These are phyloP conservation scores for Mizuhopecten yessoensis DNA, from an alignment of 1,140 invertebrate species.

Conservation along the genomic window DNA sequence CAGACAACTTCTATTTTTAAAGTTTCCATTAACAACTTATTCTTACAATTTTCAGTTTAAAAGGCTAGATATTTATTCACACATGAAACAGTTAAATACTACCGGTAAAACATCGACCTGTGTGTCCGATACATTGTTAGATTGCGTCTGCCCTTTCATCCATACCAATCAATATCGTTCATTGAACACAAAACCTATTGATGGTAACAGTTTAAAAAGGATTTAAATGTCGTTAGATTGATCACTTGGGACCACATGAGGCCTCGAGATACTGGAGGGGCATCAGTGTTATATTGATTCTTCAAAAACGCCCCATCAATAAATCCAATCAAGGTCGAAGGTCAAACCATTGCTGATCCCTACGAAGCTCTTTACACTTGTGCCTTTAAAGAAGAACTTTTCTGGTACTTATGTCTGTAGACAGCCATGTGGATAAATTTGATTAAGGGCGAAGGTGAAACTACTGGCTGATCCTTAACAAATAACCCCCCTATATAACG, in stretches of 20 bases:
- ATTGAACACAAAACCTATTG: background rate
- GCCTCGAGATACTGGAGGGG: background rate
- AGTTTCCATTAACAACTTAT: background rate
- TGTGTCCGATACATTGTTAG: background rate
- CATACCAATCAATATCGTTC: background rate
- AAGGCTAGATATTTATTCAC: background rate
- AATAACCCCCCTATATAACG: background rate
- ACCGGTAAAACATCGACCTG: background rate
- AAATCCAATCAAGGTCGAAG: background rate
- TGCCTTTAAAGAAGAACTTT: background rate
- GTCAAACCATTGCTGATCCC: background rate
- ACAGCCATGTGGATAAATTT: background rate
- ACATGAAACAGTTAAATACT: background rate
- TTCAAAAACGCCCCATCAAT: background rate
- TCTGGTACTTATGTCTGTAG: background rate
- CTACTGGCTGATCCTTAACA: background rate
- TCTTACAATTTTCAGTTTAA: background rate
- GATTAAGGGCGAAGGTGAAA: background rate
- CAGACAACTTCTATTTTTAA: too few relatives aligned
- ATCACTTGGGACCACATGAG: background rate
- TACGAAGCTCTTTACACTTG: background rate
- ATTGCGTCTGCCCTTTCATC: background rate
- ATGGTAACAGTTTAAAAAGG: slow-evolving; percentile 28
- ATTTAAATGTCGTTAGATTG: background rate
- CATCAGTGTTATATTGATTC: background rate